Percentiles rank a stretch among this genome's conserved stretches.
phyloP scores from a whole-genome alignment of 2,888 invertebrate genomes.

The Rhimphoctona megacephalus region DNA sequence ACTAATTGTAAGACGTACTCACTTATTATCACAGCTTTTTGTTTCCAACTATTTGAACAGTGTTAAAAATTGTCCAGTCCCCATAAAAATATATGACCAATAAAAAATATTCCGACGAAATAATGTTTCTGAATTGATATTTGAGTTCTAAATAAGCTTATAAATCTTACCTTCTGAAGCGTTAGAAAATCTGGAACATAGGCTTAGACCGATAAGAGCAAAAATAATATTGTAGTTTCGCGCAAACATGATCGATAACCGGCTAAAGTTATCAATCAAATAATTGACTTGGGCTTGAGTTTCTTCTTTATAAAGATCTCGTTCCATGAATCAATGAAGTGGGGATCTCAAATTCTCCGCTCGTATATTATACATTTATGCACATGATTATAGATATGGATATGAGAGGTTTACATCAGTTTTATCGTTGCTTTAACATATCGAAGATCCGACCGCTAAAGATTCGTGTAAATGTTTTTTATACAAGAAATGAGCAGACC shows the following conservation, averaged over 20 bases:
- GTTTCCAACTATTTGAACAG: neutral
- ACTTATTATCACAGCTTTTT: neutral
- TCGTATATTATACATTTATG: neutral
- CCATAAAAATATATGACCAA: neutral
- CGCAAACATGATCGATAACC: neutral
- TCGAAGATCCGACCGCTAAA: neutral
- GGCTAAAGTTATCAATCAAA: neutral
- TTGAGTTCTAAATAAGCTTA: neutral
- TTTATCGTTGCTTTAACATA: neutral
- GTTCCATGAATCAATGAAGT: neutral
- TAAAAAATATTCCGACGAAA: neutral
- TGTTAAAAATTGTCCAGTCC: no score
- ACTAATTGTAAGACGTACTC: neutral
- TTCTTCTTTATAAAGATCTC: neutral
- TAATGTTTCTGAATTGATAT: neutral
- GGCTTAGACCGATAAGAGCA: neutral
- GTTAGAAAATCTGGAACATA: neutral
- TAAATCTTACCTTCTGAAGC: neutral
- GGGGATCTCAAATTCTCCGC: neutral
- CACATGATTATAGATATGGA: neutral
- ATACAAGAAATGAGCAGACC: neutral
- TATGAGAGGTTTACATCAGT: neutral
- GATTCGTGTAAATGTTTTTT: neutral
- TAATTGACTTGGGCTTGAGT: neutral
- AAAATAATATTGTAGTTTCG: neutral